A percentile compares a stretch with the other conserved stretches of the same genome.
phyloP scores from a whole-genome alignment of 2,888 invertebrate species.

The Dryococelus australis region DNA sequence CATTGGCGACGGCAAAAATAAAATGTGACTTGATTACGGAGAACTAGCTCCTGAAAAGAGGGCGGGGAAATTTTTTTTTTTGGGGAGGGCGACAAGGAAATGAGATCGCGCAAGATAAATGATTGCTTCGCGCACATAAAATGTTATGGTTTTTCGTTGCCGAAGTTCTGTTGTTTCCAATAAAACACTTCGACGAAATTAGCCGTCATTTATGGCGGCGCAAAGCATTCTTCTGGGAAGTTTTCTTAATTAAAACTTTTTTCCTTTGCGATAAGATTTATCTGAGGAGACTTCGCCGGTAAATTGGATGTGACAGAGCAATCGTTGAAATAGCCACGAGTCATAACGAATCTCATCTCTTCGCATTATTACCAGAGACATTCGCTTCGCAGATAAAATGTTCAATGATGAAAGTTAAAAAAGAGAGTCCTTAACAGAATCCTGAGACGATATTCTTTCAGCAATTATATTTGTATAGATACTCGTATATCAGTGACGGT shows the following conservation, averaged over 20 bases:
- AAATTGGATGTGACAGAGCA: background rate
- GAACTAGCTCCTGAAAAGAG: background rate
- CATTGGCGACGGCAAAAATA: background rate
- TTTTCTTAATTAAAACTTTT: conserved; percentile 3
- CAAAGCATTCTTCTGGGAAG: background rate
- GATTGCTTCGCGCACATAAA: conserved; percentile 1
- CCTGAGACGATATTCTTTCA: background rate
- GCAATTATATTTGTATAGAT: too few species aligned
- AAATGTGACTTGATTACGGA: conserved; percentile 25
- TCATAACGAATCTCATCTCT: background rate
- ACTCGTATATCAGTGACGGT: too few species aligned
- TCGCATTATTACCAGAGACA: background rate
- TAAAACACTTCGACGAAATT: conserved; percentile 3
- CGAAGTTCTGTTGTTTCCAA: conserved; percentile 16
- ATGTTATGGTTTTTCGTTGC: background rate
- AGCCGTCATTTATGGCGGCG: conserved; percentile 3
- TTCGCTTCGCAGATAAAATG: background rate
- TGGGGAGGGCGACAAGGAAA: background rate
- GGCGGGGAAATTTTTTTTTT: background rate
- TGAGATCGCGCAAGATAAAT: background rate
- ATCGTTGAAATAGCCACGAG: background rate
- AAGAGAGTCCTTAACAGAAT: background rate
- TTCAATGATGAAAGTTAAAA: background rate
- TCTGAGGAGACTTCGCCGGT: background rate
- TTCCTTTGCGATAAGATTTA: background rate